Evolutionary conservation across 2,113 vertebrate genomes (phyloP), one percentile per base, ranked within the genome.

Genomic region (Callionymus lyra): DNA sequence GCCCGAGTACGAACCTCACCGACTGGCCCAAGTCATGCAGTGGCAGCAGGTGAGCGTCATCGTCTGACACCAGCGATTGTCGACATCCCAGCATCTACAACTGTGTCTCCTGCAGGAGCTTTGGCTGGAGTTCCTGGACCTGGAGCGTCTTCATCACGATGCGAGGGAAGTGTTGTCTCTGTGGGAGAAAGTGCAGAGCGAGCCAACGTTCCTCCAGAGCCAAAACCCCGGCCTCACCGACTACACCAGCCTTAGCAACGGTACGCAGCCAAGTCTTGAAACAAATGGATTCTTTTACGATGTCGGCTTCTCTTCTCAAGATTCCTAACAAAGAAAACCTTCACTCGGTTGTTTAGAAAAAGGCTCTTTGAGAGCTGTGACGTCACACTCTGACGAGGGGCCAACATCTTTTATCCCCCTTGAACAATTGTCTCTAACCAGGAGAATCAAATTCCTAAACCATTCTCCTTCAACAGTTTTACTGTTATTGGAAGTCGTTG

Each of bases 21-120:
- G 89, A 57, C 82, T 99, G 56, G 93, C 91, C 34, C 93, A 91
- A 77, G 82, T 97, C 53, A 92, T 98, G 91, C 92, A 94, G 74
- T 88, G 87, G 42, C 90, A 97, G 41, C 78, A 85, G 82, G 86
- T 86, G 34, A 9, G 61, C 59, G 50, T 41, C 1, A 12, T 44
- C 16, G 31, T 16, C 16, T 8, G 15, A 10, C 6, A 16, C 6
- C 16, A 2, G 12, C 38, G 12, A 12, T 12, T 6, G 17, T 21
- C n/a, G 19, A 16, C 38, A 12, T n/a, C n/a, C 12, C 10, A 9
- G 10, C 13, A 9, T 31, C 6, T 12, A n/a, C 31, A 9, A 45
- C 12, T 59, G 9, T 47, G 16, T 45, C 9, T 34, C 47, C 21
- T 77, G 8, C 57, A 99, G 95, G 89, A 92, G 53, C 74, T 93